phyloP scores from a whole-genome alignment of 1,140 invertebrate species.

The Kradibia gibbosae region DNA sequence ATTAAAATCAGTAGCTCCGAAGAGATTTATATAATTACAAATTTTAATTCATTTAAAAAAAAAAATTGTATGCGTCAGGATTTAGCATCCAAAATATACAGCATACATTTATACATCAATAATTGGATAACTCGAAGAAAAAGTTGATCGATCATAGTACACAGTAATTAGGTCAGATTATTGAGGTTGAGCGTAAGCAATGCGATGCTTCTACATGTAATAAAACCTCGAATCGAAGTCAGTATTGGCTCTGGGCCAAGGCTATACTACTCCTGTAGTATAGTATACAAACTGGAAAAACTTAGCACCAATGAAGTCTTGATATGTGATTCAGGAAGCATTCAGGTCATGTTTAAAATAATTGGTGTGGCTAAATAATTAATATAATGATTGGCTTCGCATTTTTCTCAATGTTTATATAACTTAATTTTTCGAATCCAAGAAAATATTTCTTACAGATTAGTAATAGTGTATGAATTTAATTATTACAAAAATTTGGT shows the following conservation, averaged over 20 bases:
- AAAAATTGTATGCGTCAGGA: too few species aligned
- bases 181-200: not conserved
- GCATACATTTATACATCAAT: not conserved
- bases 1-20: too few species aligned
- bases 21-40: too few species aligned
- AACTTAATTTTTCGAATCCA: too few species aligned
- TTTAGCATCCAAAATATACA: too few species aligned
- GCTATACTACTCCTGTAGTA: not conserved
- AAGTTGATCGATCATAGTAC: not conserved
- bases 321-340: conserved; percentile 43
- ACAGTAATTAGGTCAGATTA: conserved; percentile 16
- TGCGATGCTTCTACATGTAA: not conserved
- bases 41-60: too few species aligned
- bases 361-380: not conserved
- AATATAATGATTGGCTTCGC: too few species aligned
- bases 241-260: conserved; percentile 12
- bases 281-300: conserved; percentile 35
- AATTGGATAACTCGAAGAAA: not conserved
- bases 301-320: conserved; percentile 1
- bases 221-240: conserved; percentile 5
- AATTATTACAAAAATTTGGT: too few species aligned
- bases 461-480: too few species aligned
- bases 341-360: conserved; percentile 45
- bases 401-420: too few species aligned
- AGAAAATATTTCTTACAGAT: too few species aligned